A percentile compares a stretch with the other conserved stretches of the same genome.
phyloP scores from a whole-genome alignment of 2,113 vertebrate genomes.

The Xenopus laevis region DNA sequence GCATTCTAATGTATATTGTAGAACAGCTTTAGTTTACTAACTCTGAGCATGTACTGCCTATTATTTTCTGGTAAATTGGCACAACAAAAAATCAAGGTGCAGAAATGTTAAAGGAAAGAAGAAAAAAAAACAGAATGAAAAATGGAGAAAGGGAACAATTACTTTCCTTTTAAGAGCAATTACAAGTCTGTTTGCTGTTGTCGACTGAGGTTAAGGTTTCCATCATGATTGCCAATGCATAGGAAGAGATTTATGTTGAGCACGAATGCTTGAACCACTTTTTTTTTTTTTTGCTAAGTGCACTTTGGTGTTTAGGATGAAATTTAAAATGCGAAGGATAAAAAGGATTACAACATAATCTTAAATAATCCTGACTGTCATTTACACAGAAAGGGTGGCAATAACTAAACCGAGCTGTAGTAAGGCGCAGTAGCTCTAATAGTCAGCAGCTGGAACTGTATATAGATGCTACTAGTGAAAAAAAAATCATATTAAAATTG shows the following conservation, averaged over 20 bases:
- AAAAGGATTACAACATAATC: conserved; percentile 99
- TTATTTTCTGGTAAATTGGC: conserved; percentile 36
- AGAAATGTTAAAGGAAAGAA: background rate
- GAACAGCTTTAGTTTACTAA: conserved; percentile 25
- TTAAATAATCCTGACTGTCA: conserved; percentile 98
- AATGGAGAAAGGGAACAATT: conserved; percentile 32
- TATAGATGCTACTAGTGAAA: background rate
- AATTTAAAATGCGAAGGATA: conserved; percentile 98
- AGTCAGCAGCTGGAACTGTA: conserved; percentile 67
- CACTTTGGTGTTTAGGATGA: conserved; percentile 93
- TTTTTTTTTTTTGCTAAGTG: conserved; percentile 75
- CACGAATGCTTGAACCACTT: conserved; percentile 84
- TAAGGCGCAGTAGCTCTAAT: conserved; percentile 82
- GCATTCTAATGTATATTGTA: conserved; percentile 27
- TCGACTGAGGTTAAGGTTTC: conserved; percentile 59
- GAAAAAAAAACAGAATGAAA: conserved; percentile 1
- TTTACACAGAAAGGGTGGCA: conserved; percentile 89
- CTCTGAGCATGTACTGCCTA: conserved; percentile 20
- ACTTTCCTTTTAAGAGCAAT: conserved; percentile 45
- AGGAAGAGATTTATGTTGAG: conserved; percentile 74
- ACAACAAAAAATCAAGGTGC: conserved; percentile 17
- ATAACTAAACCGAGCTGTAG: conserved; percentile 86
- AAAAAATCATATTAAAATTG: background rate
- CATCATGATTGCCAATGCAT: conserved; percentile 60
- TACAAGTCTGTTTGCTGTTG: conserved; percentile 46